Base-by-base conservation (phyloP, 2,113 vertebrate genomes). In the Tachycineta bicolor region DNA sequence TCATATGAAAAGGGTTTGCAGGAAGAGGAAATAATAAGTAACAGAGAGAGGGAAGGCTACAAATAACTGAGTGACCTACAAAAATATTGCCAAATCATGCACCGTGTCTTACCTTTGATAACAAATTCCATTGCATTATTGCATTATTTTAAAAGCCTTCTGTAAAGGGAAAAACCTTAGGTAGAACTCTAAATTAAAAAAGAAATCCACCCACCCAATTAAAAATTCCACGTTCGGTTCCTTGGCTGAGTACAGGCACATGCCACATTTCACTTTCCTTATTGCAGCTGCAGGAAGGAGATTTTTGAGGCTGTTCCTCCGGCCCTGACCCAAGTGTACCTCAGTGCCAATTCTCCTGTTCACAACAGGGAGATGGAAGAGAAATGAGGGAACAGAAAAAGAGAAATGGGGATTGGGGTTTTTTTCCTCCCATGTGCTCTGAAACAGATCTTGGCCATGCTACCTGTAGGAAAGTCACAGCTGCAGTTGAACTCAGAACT, bases 251-350 rank as follows among this genome's bases (percentile, higher is more conserved):
- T 9, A 37, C 6, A 79, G 2, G 3, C 59, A 39, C 59, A 67
- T 49, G 23, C 31, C 65, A 52, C 85, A 69, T 55, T 93, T 87
- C 85, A 84, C 85, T 93, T 88, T 90, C 84, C 58, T 93, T 70
- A 75, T 24, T 83, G 92, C 95, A 96, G 95, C 94, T 95, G 93
- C 94, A 92, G 91, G 95, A 94, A 93, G 79, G 86, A 95, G 94
- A 33, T 33, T 95, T 96, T 89, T 46, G 91, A 90, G 95, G 90
- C 91, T 93, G 91, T 87, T 95, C 86, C 86, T 77, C 59, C 70
- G 86, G 95, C 95, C 71, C 41, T 43, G 77, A 9, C 79, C 85
- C 88, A 95, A 92, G 49, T 9, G 53, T 41, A 75, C 71, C 83
- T 74, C 76, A 24, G 26, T 95, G 90, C 93, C 95, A 94, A 71